A percentile compares a stretch with the other conserved stretches of the same genome.
These are phyloP conservation scores for Progne subis DNA, from an alignment of 2,113 vertebrate genomes.

Conservation along the genomic window DNA sequence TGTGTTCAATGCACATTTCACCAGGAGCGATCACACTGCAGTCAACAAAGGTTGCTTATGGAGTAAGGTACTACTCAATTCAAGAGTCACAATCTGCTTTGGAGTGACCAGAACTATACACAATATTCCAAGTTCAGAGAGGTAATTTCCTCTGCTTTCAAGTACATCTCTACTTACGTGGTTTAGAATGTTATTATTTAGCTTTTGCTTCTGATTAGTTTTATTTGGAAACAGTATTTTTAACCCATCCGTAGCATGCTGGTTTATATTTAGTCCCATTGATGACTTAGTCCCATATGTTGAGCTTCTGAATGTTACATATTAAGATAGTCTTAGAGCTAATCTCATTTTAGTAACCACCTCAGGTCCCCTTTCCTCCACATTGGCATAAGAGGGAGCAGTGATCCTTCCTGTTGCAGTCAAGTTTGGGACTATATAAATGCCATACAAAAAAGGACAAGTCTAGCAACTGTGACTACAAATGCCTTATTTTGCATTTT, in stretches of 20 bases:
- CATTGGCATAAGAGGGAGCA: background rate
- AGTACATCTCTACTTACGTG: slow-evolving; percentile 51
- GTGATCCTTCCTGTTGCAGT: background rate
- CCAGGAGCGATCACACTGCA: slow-evolving; percentile 15
- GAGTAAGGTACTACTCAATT: slow-evolving; percentile 43
- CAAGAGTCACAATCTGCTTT: slow-evolving; percentile 55
- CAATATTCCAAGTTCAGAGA: slow-evolving; percentile 37
- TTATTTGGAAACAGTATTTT: slow-evolving; percentile 64
- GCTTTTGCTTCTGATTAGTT: slow-evolving; percentile 66
- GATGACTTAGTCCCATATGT: slow-evolving; percentile 33
- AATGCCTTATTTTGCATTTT: background rate
- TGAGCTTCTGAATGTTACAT: slow-evolving; percentile 34
- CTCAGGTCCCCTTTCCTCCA: background rate
- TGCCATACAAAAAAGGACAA: background rate
- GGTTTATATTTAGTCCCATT: slow-evolving; percentile 44
- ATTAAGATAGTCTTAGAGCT: background rate
- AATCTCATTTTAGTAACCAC: slow-evolving; percentile 5
- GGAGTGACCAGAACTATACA: slow-evolving; percentile 34
- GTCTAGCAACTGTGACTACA: background rate
- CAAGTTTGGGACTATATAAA: background rate
- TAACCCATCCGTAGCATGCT: background rate
- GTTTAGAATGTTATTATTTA: slow-evolving; percentile 54
- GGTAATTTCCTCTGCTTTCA: slow-evolving; percentile 65
- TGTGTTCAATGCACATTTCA: slow-evolving; percentile 30
- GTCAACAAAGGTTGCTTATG: slow-evolving; percentile 32